Conservation (phyloP, 1,140 invertebrate species). For the Cardiocondyla obscurior region DNA sequence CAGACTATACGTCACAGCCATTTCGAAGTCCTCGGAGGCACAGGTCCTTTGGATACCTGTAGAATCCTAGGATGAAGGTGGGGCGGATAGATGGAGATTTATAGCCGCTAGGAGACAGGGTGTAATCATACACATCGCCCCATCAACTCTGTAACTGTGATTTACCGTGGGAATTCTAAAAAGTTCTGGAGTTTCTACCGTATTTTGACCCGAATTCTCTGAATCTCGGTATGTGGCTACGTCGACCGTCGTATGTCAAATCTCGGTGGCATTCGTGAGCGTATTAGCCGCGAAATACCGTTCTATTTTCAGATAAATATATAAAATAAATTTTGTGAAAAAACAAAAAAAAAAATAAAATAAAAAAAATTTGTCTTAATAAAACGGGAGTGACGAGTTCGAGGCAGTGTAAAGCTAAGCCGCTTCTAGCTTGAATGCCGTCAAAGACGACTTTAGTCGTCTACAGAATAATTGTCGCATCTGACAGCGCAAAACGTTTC, state of each 20-base stretch:
- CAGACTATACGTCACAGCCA: slow-evolving; percentile 63
- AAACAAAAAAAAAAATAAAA: no score
- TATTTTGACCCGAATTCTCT: slow-evolving; percentile 30
- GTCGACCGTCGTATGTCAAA: slow-evolving; percentile 30
- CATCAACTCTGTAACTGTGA: slow-evolving; percentile 80
- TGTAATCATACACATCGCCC: slow-evolving; percentile 83
- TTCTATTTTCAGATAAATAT: not conserved
- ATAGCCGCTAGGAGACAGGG: slow-evolving; percentile 80
- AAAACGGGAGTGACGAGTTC: not conserved
- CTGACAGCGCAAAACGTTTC: slow-evolving; percentile 49
- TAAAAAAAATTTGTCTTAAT: not conserved
- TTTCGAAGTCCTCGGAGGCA: slow-evolving; percentile 63
- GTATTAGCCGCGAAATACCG: not conserved
- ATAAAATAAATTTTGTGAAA: not conserved
- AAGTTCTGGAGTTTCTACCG: slow-evolving; percentile 69
- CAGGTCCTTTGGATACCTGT: slow-evolving; percentile 68
- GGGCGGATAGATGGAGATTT: slow-evolving; percentile 76
- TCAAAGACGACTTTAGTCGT: slow-evolving; percentile 42
- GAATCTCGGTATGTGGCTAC: slow-evolving; percentile 2
- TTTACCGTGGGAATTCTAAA: slow-evolving; percentile 82
- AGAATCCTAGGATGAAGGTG: slow-evolving; percentile 65
- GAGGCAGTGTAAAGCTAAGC: not conserved
- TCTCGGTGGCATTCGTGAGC: not conserved
- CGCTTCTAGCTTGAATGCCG: slow-evolving; percentile 40
- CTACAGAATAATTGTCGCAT: slow-evolving; percentile 55